These are phyloP conservation scores for Sturnus vulgaris DNA, from an alignment of 2,113 vertebrate species.

Conservation along the genomic window DNA sequence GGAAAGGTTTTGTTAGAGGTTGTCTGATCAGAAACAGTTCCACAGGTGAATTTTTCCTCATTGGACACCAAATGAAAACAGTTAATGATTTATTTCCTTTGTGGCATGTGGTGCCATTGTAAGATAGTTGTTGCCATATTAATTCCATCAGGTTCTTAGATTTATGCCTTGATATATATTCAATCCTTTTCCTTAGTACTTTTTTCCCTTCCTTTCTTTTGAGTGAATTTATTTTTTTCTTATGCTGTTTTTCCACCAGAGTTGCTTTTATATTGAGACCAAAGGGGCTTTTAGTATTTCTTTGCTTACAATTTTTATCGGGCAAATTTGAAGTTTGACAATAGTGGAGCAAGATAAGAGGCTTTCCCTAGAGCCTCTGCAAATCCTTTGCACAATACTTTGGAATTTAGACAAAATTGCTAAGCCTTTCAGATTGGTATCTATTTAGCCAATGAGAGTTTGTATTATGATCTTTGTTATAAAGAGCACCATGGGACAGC, in stretches of 20 bases:
- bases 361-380: conserved; percentile 6
- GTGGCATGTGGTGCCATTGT: not conserved
- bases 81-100: conserved; percentile 31
- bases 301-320: conserved; percentile 63
- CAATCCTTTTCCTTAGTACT: not conserved
- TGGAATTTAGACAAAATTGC: conserved; percentile 43
- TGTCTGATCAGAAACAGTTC: conserved; percentile 14
- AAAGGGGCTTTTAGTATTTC: conserved; percentile 9
- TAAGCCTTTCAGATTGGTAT: conserved; percentile 30
- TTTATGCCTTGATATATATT: conserved; percentile 12
- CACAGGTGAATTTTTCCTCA: conserved; percentile 23
- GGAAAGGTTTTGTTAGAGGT: not conserved
- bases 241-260: conserved; percentile 1
- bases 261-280: conserved; percentile 9
- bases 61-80: conserved; percentile 2
- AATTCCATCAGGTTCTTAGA: conserved; percentile 1
- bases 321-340: conserved; percentile 67
- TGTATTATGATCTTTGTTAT: conserved; percentile 25
- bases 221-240: not conserved
- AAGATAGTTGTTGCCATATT: not conserved
- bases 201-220: not conserved
- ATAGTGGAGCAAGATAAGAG: conserved; percentile 56
- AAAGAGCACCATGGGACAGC: not conserved
- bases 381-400: conserved; percentile 49
- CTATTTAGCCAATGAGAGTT: conserved; percentile 41